A percentile compares a stretch with the other conserved stretches of the same genome.
Conservation (phyloP, 2,888 invertebrate genomes). For the Lathronympha strigana region DNA sequence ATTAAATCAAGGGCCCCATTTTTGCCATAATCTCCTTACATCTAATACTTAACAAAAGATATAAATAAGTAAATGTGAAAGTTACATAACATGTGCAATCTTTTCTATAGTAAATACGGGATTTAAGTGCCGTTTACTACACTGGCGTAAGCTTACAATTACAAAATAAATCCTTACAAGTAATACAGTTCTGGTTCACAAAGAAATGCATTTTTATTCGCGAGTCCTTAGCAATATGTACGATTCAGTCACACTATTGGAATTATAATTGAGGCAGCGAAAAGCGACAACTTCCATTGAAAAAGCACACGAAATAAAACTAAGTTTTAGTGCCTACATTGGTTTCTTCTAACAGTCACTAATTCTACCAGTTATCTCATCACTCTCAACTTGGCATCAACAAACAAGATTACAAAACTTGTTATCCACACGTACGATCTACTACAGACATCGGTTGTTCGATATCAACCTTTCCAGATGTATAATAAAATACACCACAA, state of each 20-base stretch:
- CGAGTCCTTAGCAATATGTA: conserved; percentile 15
- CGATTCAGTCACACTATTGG: conserved; percentile 29
- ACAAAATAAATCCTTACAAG: conserved; percentile 34
- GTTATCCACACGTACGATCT: conserved; percentile 35
- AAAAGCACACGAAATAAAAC: conserved; percentile 29
- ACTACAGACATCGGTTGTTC: conserved; percentile 15
- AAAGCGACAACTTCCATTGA: conserved; percentile 1
- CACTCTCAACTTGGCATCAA: conserved; percentile 8
- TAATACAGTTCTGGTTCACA: conserved; percentile 28
- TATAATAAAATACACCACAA: conserved; percentile 36
- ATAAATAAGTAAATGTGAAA: conserved; percentile 79
- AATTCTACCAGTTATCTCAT: conserved; percentile 27
- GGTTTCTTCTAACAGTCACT: conserved; percentile 22
- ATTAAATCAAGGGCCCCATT: conserved; percentile 62
- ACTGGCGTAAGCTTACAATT: conserved; percentile 59
- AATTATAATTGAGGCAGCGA: conserved; percentile 30
- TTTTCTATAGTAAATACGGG: conserved; percentile 63
- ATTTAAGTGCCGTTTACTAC: conserved; percentile 61
- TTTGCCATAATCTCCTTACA: conserved; percentile 66
- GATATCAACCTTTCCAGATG: conserved; percentile 27
- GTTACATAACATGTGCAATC: conserved; percentile 81
- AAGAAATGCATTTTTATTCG: conserved; percentile 32
- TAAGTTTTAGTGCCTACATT: conserved; percentile 27
- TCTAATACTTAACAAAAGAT: conserved; percentile 78
- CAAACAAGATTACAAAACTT: conserved; percentile 31